These are phyloP conservation scores for Teleogryllus occipitalis DNA, from an alignment of 1,140 invertebrate genomes.

Conservation along the genomic window DNA sequence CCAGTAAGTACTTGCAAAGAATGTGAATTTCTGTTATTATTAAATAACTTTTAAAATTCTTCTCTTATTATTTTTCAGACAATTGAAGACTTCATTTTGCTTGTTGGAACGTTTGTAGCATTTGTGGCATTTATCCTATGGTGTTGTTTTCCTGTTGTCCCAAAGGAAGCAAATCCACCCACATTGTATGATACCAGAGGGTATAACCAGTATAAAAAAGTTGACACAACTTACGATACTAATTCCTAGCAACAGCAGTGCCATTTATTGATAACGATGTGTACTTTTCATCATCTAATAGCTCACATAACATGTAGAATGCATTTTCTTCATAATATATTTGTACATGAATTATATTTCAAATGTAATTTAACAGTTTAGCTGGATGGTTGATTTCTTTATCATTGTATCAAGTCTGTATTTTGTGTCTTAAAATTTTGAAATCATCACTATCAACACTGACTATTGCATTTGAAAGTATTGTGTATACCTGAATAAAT, in stretches of 20 bases:
- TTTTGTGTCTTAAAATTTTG: background rate
- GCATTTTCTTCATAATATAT: background rate
- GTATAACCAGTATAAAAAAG: constrained; percentile 20
- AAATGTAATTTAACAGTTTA: background rate
- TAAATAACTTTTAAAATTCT: background rate
- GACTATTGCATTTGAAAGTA: background rate
- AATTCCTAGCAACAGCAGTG: constrained; percentile 19
- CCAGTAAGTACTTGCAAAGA: constrained; percentile 38
- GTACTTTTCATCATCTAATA: background rate
- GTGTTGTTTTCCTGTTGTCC: constrained; percentile 54
- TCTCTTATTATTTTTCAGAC: constrained; percentile 37
- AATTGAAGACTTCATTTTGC: constrained; percentile 51
- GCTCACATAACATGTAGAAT: background rate
- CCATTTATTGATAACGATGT: background rate
- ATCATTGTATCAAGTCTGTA: background rate
- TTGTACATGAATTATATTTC: background rate
- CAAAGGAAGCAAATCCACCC: constrained; percentile 36
- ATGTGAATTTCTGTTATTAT: background rate
- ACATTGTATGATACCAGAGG: constrained; percentile 17
- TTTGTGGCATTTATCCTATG: constrained; percentile 53
- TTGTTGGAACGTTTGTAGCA: constrained; percentile 51
- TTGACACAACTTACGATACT: constrained; percentile 17
- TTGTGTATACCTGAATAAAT: background rate
- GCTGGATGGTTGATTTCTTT: background rate
- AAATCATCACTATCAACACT: background rate